Evolutionary conservation across 1,140 invertebrate species (phyloP).

Genomic region (Aporrectodea caliginosa): DNA sequence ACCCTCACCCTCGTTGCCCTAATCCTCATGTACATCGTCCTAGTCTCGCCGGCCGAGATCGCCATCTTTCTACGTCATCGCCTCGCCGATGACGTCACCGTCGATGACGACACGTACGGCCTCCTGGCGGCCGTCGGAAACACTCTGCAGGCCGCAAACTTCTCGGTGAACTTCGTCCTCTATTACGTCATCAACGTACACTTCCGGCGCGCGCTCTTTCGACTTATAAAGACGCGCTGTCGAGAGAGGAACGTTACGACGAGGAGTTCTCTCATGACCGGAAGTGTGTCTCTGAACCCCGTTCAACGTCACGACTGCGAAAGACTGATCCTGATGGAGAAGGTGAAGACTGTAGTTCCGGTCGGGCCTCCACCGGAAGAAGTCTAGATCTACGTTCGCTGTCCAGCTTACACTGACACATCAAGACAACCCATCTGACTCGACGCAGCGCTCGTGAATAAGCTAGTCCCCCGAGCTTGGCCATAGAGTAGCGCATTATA

Average conservation of each 20-base stretch:
- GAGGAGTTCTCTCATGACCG: background rate
- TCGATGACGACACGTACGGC: constrained; percentile 9
- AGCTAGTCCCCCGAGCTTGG: no score
- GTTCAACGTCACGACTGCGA: no score
- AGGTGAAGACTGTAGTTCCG: no score
- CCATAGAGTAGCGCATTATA: no score
- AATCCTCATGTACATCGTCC: constrained; percentile 13
- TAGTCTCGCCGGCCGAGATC: constrained; percentile 12
- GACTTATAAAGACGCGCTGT: background rate
- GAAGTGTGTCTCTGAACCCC: background rate
- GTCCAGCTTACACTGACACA: no score
- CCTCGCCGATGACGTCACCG: background rate
- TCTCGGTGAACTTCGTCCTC: constrained; percentile 23
- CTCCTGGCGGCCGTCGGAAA: constrained; percentile 2
- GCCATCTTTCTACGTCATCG: constrained; percentile 8
- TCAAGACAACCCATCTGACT: no score
- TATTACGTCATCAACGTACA: constrained; percentile 25
- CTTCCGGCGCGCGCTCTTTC: constrained; percentile 10
- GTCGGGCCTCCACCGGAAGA: no score
- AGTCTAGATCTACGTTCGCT: no score
- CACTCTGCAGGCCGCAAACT: constrained; percentile 22
- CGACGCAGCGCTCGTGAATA: no score
- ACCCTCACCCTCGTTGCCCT: constrained; percentile 18
- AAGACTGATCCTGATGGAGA: no score
- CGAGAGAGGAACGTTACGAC: background rate